Base-by-base conservation (phyloP, 1,140 invertebrate genomes). In the Caenorhabditis remanei region DNA sequence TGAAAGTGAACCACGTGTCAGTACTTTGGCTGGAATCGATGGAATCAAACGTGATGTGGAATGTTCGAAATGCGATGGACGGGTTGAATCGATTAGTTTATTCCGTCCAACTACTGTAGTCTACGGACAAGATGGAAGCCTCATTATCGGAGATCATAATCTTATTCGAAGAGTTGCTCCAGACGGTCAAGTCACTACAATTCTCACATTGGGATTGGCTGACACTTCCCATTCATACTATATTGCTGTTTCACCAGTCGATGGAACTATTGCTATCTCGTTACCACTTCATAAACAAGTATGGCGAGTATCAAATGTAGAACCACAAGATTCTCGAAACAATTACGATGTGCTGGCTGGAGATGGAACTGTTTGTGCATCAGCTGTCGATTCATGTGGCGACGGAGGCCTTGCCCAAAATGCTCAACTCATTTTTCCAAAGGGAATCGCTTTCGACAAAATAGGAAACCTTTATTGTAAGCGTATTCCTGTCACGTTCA, bases 131-230 rank as follows among this genome's bases (percentile, higher is more conserved):
- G 97, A 98, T 93, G 97, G 97, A n/a, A 96, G 96, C 9, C 95
- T 99, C 2, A 98, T 96, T 92, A 96, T 99, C 3, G 97, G 97
- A 1, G 97, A 99, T 93, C 98, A 97, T 91, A 98, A 99, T 94
- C 95, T 98, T 19, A 96, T 99, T 53, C 94, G 97, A 83, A 95
- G 96, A 91, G 95, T 98, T 75, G 95, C 95, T 87, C 96, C 97
- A 3, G 96, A 97, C 92, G 96, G 96, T 32, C 53, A 79, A 8
- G 96, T 83, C 90, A 79, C 61, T 16, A 89, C 86, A 11, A 85
- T 89, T 50, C 75, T 89, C 7, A 67, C 71, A 19, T 63, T 87
- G 82, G 79, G 85, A 48, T 46, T 84, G 46, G 89, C 88, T 8
- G 88, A 89, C 43, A 87, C 86, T n/a, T 83, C 87, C 13, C 86